phyloP scores from a whole-genome alignment of 2,113 vertebrate species.

The Sphaerodactylus townsendi region DNA sequence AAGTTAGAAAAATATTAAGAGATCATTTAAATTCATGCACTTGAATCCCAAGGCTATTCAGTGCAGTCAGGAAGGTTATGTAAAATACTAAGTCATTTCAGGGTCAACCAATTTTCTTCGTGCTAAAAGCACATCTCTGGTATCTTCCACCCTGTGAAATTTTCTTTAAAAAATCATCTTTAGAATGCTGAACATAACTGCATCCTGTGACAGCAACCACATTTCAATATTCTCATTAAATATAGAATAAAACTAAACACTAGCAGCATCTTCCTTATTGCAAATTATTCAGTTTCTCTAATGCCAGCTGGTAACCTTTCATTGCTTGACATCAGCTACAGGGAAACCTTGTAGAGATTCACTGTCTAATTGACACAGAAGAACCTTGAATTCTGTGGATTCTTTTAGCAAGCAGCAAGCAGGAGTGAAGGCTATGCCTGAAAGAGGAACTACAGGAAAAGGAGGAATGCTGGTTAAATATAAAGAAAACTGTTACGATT shows the following conservation, averaged over 20 bases:
- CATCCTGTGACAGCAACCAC: slow-evolving; percentile 21
- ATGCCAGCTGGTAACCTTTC: slow-evolving; percentile 57
- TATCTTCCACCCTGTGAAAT: not conserved
- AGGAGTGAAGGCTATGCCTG: slow-evolving; percentile 23
- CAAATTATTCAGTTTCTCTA: slow-evolving; percentile 48
- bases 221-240: slow-evolving; percentile 65
- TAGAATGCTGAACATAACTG: slow-evolving; percentile 21
- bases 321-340: slow-evolving; percentile 45
- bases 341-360: slow-evolving; percentile 32
- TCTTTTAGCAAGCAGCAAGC: slow-evolving; percentile 36
- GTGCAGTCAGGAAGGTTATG: slow-evolving; percentile 9
- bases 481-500: not conserved
- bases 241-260: slow-evolving; percentile 58
- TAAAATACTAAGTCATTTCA: slow-evolving; percentile 9
- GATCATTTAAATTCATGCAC: not conserved
- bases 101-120: not conserved
- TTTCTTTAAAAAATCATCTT: slow-evolving; percentile 6
- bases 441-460: slow-evolving; percentile 39
- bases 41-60: not conserved
- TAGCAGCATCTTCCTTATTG: slow-evolving; percentile 38
- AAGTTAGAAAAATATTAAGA: not conserved
- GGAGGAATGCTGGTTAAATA: slow-evolving; percentile 5
- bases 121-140: slow-evolving; percentile 8
- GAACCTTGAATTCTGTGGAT: slow-evolving; percentile 6
- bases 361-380: slow-evolving; percentile 48